Base-by-base conservation (phyloP, 2,888 invertebrate species). In the Anoncus sp. region DNA sequence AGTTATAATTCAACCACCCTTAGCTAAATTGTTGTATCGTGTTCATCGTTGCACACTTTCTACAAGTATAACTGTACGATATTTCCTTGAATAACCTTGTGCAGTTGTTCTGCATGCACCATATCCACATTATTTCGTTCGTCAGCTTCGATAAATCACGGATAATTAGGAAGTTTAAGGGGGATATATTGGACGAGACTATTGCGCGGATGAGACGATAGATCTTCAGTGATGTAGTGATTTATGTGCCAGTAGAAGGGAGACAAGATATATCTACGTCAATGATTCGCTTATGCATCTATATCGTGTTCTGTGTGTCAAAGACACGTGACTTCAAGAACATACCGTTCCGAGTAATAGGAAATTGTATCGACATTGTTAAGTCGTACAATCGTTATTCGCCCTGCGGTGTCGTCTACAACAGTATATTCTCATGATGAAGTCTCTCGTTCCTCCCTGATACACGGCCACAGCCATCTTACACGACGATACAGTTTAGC, bases 1-100 rank as follows among this genome's bases (percentile, higher is more conserved):
- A 75, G 75, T 79, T 75, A 72, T 79, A 79, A 75, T 72, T 79
- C 72, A 79, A 63, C 57, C 31, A 51, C 51, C 24, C 16, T n/a
- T 70, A 40, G 24, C 49, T 45, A 51, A 66, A 57, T 70, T 18
- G 53, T 55, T 43, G 62, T 63, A 55, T 40, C 72, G 55, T 79
- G 69, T 31, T 57, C 62, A 47, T 60, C 45, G 40, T 27, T 45
- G 22, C 31, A 16, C 40, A 12, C 18, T 47, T n/a, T 38, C 45
- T 35, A 22, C 57, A 7, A 40, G n/a, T 62, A 70, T 59, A 55
- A 57, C 69, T 63, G 38, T 47, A 51, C 38, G 1, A 18, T 20
- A 24, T 20, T 27, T 45, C 38, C 16, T 10, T 27, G 49, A 60
- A 57, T 67, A 38, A 38, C 55, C 55, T 72, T 31, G 62, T 40